Base-by-base conservation (phyloP, 2,888 invertebrate species). In the Protonemura montana region DNA sequence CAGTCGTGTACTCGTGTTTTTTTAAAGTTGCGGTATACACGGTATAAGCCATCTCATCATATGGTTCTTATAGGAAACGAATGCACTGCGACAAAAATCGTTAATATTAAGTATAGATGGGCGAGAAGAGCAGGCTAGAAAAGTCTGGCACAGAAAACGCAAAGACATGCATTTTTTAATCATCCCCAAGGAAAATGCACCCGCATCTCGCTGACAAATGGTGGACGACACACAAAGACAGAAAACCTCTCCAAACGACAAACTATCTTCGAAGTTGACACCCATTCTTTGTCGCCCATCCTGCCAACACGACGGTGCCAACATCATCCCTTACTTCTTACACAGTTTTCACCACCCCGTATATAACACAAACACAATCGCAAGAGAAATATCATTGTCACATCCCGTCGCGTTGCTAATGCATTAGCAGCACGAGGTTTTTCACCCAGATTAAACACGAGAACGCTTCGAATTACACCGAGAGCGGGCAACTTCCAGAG, bases 381-480 rank as follows among this genome's bases (percentile, higher is more conserved):
- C 59, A 59, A 59, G 59, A 59, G 59, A 59, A 59, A 59, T 59
- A 21, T 59, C 59, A 59, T 59, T 59, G 59, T 59, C 59, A 59
- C 59, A 59, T 59, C 59, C 16, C 59, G 59, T 59, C 59, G 59
- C 59, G 16, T 59, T 59, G 59, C 59, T 59, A 59, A 59, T 59
- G 59, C 59, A 59, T 59, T 59, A 59, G 59, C 59, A 21, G 59
- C 59, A 13, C 59, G 59, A 13, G 59, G 59, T 59, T 59, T 59
- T 59, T 59, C 59, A 59, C 59, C 59, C 59, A 59, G 6, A 59
- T 59, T 59, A 59, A 59, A 59, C 59, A 59, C 59, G 59, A 59
- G 59, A 59, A 59, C 59, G 59, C 21, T 59, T 59, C 59, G 21
- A 59, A 59, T 59, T 59, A 59, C 59, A 13, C 59, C 59, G 6